Evolutionary conservation across 2,888 invertebrate genomes (phyloP).

Genomic region (Eupithecia subumbrata): DNA sequence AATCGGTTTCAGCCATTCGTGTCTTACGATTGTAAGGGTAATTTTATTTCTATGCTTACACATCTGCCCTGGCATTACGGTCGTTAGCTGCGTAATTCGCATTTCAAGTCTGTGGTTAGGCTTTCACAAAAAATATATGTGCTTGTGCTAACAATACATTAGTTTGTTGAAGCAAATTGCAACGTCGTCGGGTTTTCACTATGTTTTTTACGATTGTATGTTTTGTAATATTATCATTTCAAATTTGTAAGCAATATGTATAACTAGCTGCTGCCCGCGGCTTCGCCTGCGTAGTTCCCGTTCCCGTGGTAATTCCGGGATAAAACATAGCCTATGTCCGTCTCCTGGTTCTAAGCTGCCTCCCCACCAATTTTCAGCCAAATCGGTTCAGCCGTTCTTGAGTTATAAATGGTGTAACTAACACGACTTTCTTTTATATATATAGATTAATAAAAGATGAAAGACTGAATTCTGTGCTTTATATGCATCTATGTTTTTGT

Average conservation of each 20-base stretch:
- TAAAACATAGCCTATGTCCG: too few relatives aligned
- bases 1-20: background rate
- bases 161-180: background rate
- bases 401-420: too few relatives aligned
- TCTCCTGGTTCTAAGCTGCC: too few relatives aligned
- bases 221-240: background rate
- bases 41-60: background rate
- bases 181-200: background rate
- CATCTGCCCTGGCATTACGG: background rate
- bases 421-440: too few relatives aligned
- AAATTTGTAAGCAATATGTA: background rate
- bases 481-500: constrained; percentile 23
- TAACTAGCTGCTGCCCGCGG: too few relatives aligned
- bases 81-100: background rate
- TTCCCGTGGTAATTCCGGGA: too few relatives aligned
- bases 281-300: too few relatives aligned
- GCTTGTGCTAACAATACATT: background rate
- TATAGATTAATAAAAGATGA: background rate
- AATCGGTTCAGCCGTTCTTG: too few relatives aligned
- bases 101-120: background rate
- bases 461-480: background rate
- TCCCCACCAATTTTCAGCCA: too few relatives aligned
- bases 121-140: background rate
- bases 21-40: background rate
- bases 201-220: background rate